Percentiles rank a stretch among this genome's conserved stretches.
These are phyloP conservation scores for Melipona bicolor DNA, from an alignment of 2,888 invertebrate species.

Conservation along the genomic window DNA sequence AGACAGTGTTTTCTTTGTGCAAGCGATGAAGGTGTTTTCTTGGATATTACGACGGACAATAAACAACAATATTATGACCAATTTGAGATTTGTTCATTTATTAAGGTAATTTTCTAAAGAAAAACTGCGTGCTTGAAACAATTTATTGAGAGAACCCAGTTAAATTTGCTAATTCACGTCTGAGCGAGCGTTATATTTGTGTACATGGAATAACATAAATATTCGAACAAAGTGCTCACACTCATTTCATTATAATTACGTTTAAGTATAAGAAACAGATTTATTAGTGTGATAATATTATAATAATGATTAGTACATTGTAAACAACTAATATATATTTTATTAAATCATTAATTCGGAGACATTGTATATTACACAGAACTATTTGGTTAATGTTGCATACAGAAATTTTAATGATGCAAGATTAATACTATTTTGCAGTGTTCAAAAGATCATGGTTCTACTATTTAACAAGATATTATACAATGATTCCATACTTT, in stretches of 20 bases:
- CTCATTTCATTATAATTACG: background rate
- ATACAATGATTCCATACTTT: background rate
- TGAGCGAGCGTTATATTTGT: slow-evolving; percentile 13
- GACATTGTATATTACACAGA: background rate
- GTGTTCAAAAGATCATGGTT: background rate
- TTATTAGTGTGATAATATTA: background rate
- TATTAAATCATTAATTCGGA: background rate
- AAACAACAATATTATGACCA: slow-evolving; percentile 66
- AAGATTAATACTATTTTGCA: background rate
- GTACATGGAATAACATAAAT: slow-evolving; percentile 10
- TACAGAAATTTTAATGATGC: background rate
- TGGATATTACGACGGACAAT: slow-evolving; percentile 77
- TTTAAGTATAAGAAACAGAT: background rate
- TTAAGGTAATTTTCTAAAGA: slow-evolving; percentile 71
- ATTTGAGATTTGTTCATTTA: slow-evolving; percentile 75
- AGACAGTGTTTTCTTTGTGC: slow-evolving; percentile 77
- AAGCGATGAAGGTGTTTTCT: slow-evolving; percentile 80
- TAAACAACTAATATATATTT: background rate
- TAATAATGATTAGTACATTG: background rate
- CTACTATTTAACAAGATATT: background rate
- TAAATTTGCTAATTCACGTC: background rate
- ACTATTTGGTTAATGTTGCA: background rate
- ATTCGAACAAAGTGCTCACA: background rate
- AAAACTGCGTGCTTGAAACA: background rate
- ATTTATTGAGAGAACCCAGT: background rate